Evolutionary conservation across 2,797 vertebrate genomes (phyloP).

Genomic region (Euthynnus affinis): DNA sequence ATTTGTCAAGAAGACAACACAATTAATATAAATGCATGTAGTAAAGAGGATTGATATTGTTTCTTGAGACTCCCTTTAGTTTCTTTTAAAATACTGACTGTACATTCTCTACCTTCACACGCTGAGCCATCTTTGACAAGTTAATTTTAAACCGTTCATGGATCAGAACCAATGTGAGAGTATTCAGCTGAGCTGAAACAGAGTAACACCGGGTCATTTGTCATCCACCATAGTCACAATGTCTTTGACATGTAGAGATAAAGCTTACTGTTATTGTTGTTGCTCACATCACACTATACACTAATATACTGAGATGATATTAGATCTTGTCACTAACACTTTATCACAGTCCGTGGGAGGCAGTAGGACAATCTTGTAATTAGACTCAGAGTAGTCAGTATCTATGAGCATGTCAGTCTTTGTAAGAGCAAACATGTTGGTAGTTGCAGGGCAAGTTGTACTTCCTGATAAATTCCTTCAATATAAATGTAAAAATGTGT

Average conservation of each 20-base stretch:
- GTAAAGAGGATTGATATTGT: background rate
- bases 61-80: background rate
- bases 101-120: background rate
- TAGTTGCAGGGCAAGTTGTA: slow-evolving; percentile 7
- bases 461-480: slow-evolving; percentile 39
- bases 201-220: slow-evolving; percentile 4
- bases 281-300: slow-evolving; percentile 4
- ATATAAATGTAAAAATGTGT: slow-evolving; percentile 52
- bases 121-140: background rate
- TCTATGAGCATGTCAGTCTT: background rate
- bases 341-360: slow-evolving; percentile 1
- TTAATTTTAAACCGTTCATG: background rate
- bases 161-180: background rate
- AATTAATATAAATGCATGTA: background rate
- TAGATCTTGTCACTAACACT: slow-evolving; percentile 17
- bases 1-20: background rate
- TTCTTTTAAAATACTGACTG: background rate
- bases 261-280: background rate
- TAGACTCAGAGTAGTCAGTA: slow-evolving; percentile 1
- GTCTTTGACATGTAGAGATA: slow-evolving; percentile 3
- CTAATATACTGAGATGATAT: slow-evolving; percentile 10
- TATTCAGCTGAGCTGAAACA: background rate
- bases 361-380: background rate
- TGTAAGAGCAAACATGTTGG: background rate
- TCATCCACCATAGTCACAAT: slow-evolving; percentile 1